Conservation (phyloP, 30 jellyfish, hydroid and myxozoan species). For the Aurelia aurita region DNA sequence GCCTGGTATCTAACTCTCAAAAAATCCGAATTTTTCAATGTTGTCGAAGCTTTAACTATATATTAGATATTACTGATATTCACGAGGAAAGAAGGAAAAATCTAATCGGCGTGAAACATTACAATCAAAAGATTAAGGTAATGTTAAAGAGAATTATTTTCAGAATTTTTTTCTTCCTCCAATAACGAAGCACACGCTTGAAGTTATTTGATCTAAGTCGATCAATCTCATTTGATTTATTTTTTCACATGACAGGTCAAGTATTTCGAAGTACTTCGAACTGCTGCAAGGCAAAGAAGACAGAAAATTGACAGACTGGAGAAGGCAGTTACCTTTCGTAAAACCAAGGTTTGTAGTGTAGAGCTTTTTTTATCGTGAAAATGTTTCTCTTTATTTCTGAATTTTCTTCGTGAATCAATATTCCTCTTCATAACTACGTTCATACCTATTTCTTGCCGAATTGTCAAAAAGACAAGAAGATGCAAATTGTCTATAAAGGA, state of each 20-base stretch:
- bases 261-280: slow-evolving; percentile 12
- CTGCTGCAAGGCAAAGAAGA: slow-evolving; percentile 18
- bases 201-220: no score
- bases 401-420: no score
- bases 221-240: no score
- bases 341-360: slow-evolving; percentile 6
- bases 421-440: no score
- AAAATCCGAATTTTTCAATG: not conserved
- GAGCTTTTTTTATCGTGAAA: no score
- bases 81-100: not conserved
- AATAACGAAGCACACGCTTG: no score
- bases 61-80: slow-evolving; percentile 1
- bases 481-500: no score
- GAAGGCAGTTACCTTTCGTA: slow-evolving; percentile 32
- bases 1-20: no score
- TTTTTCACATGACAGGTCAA: not conserved
- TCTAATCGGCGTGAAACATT: not conserved
- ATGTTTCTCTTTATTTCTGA: no score
- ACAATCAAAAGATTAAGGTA: slow-evolving; percentile 50
- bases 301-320: slow-evolving; percentile 16
- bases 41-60: not conserved
- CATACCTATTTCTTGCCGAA: no score
- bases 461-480: no score
- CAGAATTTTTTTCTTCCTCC: not conserved
- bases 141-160: not conserved